Base-by-base conservation (phyloP, 2,888 invertebrate genomes). In the Dasypolia templi region DNA sequence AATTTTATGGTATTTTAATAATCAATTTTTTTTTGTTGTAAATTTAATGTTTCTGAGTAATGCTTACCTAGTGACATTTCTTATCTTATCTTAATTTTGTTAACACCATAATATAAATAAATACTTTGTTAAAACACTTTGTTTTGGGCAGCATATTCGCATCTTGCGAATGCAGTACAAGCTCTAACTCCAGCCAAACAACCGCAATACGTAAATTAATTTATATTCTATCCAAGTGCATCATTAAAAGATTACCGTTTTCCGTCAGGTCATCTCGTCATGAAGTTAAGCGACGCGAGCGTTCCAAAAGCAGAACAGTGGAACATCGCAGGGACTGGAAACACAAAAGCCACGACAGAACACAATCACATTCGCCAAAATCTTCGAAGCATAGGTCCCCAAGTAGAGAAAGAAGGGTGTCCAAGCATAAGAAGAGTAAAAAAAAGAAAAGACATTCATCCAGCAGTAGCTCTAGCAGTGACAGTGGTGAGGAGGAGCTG, bases 401-500 rank as follows among this genome's bases (percentile, higher is more conserved):
- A 5, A 94, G 93, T 74, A 91, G 87, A 62, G 91, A 90, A 9
- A 88, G 83, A 64, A 90, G 87, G 11, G 89, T 87, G 32, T 92
- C 91, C 67, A 91, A 93, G 63, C 93, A 92, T 72, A 93, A 89
- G 83, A 95, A 92, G 72, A 90, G 86, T 75, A 94, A 93, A 77
- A 94, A 93, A 75, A 94, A 93, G 79, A 92, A 89, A 55, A 87
- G 81, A 46, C 87, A 86, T 4, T 89, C 84, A 0, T 91, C 92
- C 7, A 92, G 92, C 62, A 93, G 92, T 67, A 92, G 93, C 35
- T 91, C 92, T n/a, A 91, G 91, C 71, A 93, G 96, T 35, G 96
- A 96, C 9, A 93, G 94, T 74, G 94, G 93, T 65, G 95, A 96
- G 64, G 94, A 96, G 81, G 97, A 97, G 19, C 90, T 97, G 0